Base-by-base conservation (phyloP, 1,140 invertebrate genomes). In the Nasonia vitripennis region DNA sequence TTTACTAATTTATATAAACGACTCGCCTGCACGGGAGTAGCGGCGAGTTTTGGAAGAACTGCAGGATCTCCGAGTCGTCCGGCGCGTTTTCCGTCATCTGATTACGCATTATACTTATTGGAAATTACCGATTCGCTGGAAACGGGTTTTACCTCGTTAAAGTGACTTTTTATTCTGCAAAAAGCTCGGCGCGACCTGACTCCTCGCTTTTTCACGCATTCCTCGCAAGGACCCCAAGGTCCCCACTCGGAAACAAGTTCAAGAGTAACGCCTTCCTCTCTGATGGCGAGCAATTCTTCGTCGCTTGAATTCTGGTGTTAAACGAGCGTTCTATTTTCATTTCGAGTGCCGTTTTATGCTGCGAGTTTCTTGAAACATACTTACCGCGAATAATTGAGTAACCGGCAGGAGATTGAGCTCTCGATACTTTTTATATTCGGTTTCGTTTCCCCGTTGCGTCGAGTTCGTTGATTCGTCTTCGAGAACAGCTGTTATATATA, bases 361-460 rank as follows among this genome's bases (percentile, higher is more conserved):
- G 31, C 37, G 34, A 55, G 51, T 83, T 27, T 87, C 12, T 77
- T 55, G 83, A 82, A 27, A 10, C 71, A 79, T 78, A 83, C 80
- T 89, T 86, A 92, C 92, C 20, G 90, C 88, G 86, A 93, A 91
- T 83, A 89, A 87, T 12, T 67, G 84, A 31, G 90, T 91, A 71
- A 93, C 88, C 31, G 94, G 92, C 23, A 86, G 41, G 27, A 94
- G 91, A 88, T 94, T 91, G 12, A 90, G 90, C 87, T 94, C 91
- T 45, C 91, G 90, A 88, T 94, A 94, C 77, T 91, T 91, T 68
- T 91, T 89, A 94, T 93, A 95, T 74, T 92, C 90, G 2, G 90
- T 91, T 91, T 88, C 92, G 90, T 91, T 88, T 92, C 91, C 1
- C 17, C 4, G 55, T 20, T 62, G 17, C 14, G 55, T 62, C 5